Base-by-base conservation (phyloP, 2,797 vertebrate species). In the Hypotaenidia philippensis region DNA sequence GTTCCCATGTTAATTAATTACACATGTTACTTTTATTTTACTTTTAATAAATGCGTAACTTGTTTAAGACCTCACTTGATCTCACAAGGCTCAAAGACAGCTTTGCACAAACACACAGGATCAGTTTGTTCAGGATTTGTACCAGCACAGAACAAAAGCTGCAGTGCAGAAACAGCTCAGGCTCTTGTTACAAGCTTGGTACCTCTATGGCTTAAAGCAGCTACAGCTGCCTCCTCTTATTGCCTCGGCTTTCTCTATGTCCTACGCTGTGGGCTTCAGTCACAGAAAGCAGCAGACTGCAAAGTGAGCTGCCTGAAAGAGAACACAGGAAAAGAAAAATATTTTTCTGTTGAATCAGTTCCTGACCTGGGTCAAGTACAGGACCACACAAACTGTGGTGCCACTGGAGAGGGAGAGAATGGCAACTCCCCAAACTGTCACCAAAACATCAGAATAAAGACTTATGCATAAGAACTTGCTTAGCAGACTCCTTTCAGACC, bases 321-420 rank as follows among this genome's bases (percentile, higher is more conserved):
- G 17, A 69, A 49, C n/a, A 65, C n/a, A 90, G 76, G 65, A 92
- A 86, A 86, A 88, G 31, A 74, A 83, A 79, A 95, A 56, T 81
- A 77, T 52, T 89, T 92, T 87, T 45, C 49, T 80, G n/a, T 4
- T 81, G 72, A 92, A 86, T 86, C 72, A 90, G 72, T 82, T 94
- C 79, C 75, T 91, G 74, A 87, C 27, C 11, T 23, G 19, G 26
- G 40, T 76, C 68, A 72, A 72, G 50, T 40, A 56, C 4, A 72
- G 0, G 0, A 66, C 61, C 1, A 1, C 50, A 76, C 23, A 49
- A 86, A 59, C 16, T 31, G 31, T 25, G n/a, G 23, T 11, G n/a
- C 10, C 61, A 40, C 1, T 3, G 3, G 55, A 72, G 29, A 47
- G 13, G 23, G 50, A 89, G 15, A 70, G 57, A 86, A 59, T 1